Evolutionary conservation across 1,140 invertebrate genomes (phyloP).

Genomic region (Bombus pascuorum): DNA sequence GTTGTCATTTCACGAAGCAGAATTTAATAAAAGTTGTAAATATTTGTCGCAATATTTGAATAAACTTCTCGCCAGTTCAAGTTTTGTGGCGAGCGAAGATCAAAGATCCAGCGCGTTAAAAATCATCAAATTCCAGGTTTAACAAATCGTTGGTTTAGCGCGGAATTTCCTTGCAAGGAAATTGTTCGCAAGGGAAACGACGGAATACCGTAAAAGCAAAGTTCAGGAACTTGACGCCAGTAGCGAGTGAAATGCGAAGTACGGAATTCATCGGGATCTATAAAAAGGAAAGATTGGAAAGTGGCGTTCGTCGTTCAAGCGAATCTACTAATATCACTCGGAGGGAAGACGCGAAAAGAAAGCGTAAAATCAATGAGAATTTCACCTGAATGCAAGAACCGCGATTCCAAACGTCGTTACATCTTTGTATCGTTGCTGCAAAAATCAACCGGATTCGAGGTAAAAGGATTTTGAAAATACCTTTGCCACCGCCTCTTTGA

Average conservation of each 20-base stretch:
- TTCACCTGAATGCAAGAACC: not conserved
- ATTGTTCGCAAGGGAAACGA: not conserved
- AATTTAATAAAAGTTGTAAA: too few relatives aligned
- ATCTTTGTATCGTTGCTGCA: not conserved
- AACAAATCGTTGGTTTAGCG: too few relatives aligned
- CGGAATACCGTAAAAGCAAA: not conserved
- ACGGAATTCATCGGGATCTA: not conserved
- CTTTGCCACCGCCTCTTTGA: too few relatives aligned
- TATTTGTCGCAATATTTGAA: too few relatives aligned
- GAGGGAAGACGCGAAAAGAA: not conserved
- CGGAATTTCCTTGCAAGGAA: not conserved
- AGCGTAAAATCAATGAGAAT: slow-evolving; percentile 9
- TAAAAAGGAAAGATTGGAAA: slow-evolving; percentile 27
- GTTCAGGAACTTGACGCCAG: too few relatives aligned
- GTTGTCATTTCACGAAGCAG: too few relatives aligned
- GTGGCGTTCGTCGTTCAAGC: slow-evolving; percentile 1
- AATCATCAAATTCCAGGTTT: too few relatives aligned
- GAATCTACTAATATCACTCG: not conserved
- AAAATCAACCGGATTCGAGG: not conserved
- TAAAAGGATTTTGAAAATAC: too few relatives aligned
- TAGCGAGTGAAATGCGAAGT: not conserved
- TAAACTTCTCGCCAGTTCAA: too few relatives aligned
- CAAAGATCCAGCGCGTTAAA: too few relatives aligned
- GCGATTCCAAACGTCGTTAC: not conserved
- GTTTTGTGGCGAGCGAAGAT: too few relatives aligned